Evolutionary conservation across 2,888 invertebrate genomes (phyloP).

Genomic region (Nymphalis c-album): DNA sequence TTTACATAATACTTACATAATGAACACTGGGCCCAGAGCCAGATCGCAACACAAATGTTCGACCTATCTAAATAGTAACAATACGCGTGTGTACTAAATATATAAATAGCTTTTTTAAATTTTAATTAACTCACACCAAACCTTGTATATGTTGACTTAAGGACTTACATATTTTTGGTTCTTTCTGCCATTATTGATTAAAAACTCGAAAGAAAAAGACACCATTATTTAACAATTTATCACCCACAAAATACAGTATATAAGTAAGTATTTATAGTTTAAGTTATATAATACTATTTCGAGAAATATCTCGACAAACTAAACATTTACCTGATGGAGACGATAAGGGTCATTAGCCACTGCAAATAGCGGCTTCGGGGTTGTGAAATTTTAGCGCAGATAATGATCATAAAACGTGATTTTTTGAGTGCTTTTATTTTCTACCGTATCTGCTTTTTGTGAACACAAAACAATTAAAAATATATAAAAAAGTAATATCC

Average conservation of each 20-base stretch:
- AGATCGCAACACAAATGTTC: slow-evolving; percentile 1
- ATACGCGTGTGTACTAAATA: background rate
- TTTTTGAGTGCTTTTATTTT: background rate
- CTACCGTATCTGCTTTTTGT: background rate
- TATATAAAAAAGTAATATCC: no score
- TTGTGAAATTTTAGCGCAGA: slow-evolving; percentile 18
- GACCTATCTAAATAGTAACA: background rate
- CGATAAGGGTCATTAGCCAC: slow-evolving; percentile 42
- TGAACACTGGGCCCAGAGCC: slow-evolving; percentile 1
- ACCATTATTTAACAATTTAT: no score
- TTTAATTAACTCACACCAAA: background rate
- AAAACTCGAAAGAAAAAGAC: no score
- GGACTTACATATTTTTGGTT: background rate
- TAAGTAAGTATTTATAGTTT: background rate
- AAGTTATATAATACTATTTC: background rate
- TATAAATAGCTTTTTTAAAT: background rate
- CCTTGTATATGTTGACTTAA: no score
- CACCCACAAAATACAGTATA: no score
- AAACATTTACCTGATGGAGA: slow-evolving; percentile 39
- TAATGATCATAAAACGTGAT: background rate
- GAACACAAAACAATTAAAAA: no score
- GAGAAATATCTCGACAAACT: slow-evolving; percentile 22
- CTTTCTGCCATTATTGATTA: no score
- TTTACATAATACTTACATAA: slow-evolving; percentile 3
- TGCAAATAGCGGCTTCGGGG: slow-evolving; percentile 24